Conservation (phyloP, 2,888 invertebrate species). For the Encarsia formosa region DNA sequence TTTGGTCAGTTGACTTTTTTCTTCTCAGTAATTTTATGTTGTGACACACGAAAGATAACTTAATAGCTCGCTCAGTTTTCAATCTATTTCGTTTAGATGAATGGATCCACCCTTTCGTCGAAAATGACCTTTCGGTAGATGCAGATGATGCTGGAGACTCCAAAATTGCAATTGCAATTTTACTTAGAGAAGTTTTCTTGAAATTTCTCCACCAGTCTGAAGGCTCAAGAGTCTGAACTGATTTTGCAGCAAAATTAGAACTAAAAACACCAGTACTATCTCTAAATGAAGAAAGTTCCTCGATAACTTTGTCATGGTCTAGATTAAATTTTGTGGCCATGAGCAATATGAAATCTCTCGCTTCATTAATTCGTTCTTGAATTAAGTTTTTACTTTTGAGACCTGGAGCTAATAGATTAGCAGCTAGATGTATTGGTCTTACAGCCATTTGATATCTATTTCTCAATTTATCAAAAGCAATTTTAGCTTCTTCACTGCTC, state of each 20-base stretch:
- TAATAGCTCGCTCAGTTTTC: constrained; percentile 3
- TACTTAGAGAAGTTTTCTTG: constrained; percentile 26
- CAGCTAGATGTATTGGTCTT: neutral
- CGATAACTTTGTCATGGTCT: neutral
- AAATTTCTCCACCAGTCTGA: constrained; percentile 18
- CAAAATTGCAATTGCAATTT: constrained; percentile 30
- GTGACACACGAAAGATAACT: neutral
- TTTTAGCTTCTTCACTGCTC: neutral
- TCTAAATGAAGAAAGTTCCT: neutral
- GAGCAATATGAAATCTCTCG: neutral
- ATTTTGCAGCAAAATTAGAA: too few species aligned
- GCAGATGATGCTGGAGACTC: constrained; percentile 31
- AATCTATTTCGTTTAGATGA: constrained; percentile 32
- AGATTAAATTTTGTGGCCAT: neutral
- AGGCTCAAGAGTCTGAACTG: too few species aligned
- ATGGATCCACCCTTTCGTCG: constrained; percentile 33
- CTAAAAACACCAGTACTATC: neutral
- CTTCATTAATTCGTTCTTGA: neutral
- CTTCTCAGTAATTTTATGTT: too few species aligned
- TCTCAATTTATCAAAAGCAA: neutral
- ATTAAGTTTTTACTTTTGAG: neutral
- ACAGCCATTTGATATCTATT: neutral
- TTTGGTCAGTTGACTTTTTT: too few species aligned
- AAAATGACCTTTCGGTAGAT: constrained; percentile 35
- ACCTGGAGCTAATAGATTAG: neutral